Percentiles rank a stretch among this genome's conserved stretches.
Evolutionary conservation across 2,888 invertebrate species (phyloP).

Genomic region (Hipparchia sbordonii): DNA sequence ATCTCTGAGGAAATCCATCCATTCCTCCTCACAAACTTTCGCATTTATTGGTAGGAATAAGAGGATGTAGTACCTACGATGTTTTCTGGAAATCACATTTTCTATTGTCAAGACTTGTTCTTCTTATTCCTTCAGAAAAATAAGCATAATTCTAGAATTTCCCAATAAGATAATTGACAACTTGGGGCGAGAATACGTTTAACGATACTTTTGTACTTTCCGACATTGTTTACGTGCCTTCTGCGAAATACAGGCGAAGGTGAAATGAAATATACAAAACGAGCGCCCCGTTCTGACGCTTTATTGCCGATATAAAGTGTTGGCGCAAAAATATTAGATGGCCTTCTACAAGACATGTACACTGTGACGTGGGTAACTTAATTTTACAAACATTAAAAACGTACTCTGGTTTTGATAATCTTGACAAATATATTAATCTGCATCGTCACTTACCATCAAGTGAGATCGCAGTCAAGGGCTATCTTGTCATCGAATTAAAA

Average conservation of each 20-base stretch:
- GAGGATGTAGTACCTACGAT: neutral
- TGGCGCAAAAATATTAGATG: conserved; percentile 11
- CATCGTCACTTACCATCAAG: too few species aligned
- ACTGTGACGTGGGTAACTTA: neutral
- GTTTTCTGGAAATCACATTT: neutral
- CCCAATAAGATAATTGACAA: conserved; percentile 15
- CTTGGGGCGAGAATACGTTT: neutral
- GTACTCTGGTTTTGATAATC: too few species aligned
- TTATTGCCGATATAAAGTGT: conserved; percentile 7
- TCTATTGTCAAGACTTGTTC: neutral
- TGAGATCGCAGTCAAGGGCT: too few species aligned
- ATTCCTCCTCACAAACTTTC: too few species aligned
- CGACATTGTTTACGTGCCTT: conserved; percentile 14
- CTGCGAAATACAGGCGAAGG: conserved; percentile 10
- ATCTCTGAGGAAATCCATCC: too few species aligned
- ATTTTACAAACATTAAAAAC: neutral
- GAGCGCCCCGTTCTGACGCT: conserved; percentile 1
- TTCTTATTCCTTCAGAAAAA: neutral
- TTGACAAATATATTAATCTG: too few species aligned
- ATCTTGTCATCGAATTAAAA: too few species aligned
- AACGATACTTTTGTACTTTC: conserved; percentile 12
- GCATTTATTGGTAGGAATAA: too few species aligned
- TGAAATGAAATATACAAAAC: conserved; percentile 13
- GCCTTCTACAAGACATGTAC: neutral
- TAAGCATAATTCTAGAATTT: neutral